Base-by-base conservation (phyloP, 2,888 invertebrate genomes). In the Parnassius orleans region DNA sequence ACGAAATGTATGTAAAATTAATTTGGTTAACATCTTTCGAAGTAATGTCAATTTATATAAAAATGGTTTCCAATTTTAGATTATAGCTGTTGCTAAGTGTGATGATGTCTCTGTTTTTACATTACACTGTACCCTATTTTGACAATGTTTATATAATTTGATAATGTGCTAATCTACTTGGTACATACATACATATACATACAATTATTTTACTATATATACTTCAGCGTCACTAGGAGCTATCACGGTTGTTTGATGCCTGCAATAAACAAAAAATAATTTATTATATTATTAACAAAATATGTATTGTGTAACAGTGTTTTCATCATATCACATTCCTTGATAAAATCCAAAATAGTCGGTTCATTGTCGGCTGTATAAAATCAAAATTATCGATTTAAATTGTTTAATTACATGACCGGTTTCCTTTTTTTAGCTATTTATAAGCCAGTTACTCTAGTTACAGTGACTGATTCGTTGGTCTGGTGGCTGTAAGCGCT, bases 181-280 rank as follows among this genome's bases (percentile, higher is more conserved):
- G 53, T 62, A 62, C 55, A 61, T 58, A 64, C 51, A 65, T 54
- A 57, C 55, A 63, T 63, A 63, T 58, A 62, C 59, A 63, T 63
- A 63, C 51, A 63, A 43, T 56, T 60, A 15, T 52, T 60, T 58
- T 15, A 53, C 53, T 57, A 61, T 64, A 53, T 51, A 54, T 60
- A 61, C 51, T 42, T 9, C 59, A 52, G 60, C 60, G 56, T 60
- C 63, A 10, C 9, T 24, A 12, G 43, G 12, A n/a, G n/a, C 10
- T 10, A 0, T 54, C 14, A 11, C 52, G 47, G 47, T 10, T 11
- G 10, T 9, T 51, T 24, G 41, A 47, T 42, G 41, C 47, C 63
- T 59, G 58, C 1, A 59, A 59, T 9, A 10, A 51, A 15, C 53
- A 57, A 53, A 53, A n/a, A 43, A 43, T 1, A 11, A 43, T 11